phyloP scores from a whole-genome alignment of 2,797 vertebrate genomes.

The Odontamblyopus rebecca region DNA sequence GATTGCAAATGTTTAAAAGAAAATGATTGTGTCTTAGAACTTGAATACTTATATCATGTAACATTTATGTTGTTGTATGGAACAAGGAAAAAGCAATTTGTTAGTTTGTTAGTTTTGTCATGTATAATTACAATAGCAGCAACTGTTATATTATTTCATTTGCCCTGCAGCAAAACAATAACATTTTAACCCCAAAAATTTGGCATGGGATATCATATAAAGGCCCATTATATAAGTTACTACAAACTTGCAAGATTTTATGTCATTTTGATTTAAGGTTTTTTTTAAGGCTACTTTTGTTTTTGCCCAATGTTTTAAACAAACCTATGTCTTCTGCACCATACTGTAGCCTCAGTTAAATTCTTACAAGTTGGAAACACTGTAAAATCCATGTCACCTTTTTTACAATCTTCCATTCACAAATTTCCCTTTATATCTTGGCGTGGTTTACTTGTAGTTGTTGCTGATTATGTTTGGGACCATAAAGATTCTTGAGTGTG shows the following conservation, averaged over 20 bases:
- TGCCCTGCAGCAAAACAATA: neutral
- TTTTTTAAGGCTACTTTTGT: neutral
- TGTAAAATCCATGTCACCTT: conserved; percentile 23
- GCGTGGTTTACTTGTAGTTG: conserved; percentile 55
- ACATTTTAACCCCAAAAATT: neutral
- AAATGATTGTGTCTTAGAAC: neutral
- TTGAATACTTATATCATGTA: neutral
- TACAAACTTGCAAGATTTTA: neutral
- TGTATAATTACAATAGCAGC: neutral
- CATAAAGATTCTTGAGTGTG: conserved; percentile 51
- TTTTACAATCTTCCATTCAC: conserved; percentile 37
- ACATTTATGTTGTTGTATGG: neutral
- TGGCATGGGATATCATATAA: neutral
- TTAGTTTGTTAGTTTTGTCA: neutral
- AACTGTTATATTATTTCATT: neutral
- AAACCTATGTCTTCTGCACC: neutral
- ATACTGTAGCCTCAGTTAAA: conserved; percentile 11
- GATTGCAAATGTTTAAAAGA: neutral
- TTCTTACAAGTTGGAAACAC: conserved; percentile 34
- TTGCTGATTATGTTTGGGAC: conserved; percentile 52
- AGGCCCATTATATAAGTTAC: neutral
- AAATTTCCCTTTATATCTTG: conserved; percentile 21
- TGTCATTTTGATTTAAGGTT: neutral
- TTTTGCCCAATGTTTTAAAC: neutral
- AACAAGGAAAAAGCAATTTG: neutral